These are phyloP conservation scores for Oreochromis niloticus DNA, from an alignment of 2,113 vertebrate species.

Conservation along the genomic window DNA sequence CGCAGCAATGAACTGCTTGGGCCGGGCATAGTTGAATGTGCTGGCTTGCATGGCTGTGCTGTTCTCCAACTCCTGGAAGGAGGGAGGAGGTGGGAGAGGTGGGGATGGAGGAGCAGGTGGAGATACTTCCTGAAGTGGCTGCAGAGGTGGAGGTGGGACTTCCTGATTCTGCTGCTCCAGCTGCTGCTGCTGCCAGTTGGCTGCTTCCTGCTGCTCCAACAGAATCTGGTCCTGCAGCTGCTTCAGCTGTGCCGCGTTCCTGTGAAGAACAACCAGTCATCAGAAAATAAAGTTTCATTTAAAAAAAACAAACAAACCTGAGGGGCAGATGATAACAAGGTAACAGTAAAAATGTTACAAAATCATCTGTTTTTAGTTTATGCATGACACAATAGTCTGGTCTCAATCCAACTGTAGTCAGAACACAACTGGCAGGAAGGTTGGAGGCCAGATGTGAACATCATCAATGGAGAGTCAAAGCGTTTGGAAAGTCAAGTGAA, in stretches of 20 bases:
- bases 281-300: background rate
- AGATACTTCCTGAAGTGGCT: slow-evolving; percentile 61
- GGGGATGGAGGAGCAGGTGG: slow-evolving; percentile 82
- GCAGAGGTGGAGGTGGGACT: slow-evolving; percentile 66
- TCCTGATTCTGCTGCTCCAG: slow-evolving; percentile 52
- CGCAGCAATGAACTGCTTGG: slow-evolving; percentile 98
- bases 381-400: slow-evolving; percentile 8
- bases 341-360: slow-evolving; percentile 18
- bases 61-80: slow-evolving; percentile 85
- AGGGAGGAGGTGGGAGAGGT: slow-evolving; percentile 87
- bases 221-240: slow-evolving; percentile 92
- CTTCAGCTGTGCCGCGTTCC: slow-evolving; percentile 87
- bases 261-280: slow-evolving; percentile 48
- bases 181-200: slow-evolving; percentile 61
- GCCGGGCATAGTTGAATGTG: slow-evolving; percentile 96
- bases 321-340: background rate
- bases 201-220: slow-evolving; percentile 84
- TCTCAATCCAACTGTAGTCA: slow-evolving; percentile 11
- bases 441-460: slow-evolving; percentile 22
- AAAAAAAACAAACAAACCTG: background rate
- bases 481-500: background rate
- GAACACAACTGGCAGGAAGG: background rate
- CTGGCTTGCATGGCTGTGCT: slow-evolving; percentile 87
- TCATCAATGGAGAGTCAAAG: background rate
- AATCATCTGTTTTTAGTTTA: slow-evolving; percentile 33